phyloP scores from a whole-genome alignment of 2,888 invertebrate genomes.

The Netelia melanura region DNA sequence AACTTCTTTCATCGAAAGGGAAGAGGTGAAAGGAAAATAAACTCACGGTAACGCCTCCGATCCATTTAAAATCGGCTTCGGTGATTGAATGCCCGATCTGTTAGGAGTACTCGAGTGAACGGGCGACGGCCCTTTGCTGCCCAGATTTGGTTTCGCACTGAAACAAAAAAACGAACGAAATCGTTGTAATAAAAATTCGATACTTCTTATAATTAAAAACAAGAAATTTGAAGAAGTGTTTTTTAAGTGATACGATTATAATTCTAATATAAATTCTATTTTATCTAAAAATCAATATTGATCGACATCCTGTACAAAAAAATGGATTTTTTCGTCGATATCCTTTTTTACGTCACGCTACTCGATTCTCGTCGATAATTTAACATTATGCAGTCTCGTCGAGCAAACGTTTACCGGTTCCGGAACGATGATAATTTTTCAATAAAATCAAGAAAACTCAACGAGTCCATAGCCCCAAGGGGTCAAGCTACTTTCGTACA shows the following conservation, averaged over 20 bases:
- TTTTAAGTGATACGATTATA: no score
- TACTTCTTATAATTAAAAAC: not conserved
- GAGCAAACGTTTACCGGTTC: conserved; percentile 54
- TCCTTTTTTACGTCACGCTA: no score
- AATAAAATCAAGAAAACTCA: conserved; percentile 50
- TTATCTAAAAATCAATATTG: no score
- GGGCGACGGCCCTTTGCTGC: conserved; percentile 82
- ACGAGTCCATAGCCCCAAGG: conserved; percentile 44
- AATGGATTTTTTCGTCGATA: no score
- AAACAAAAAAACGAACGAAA: conserved; percentile 60
- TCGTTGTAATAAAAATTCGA: not conserved
- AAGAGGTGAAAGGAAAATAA: conserved; percentile 19
- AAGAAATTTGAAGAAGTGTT: no score
- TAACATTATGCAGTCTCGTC: not conserved
- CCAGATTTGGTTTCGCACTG: conserved; percentile 81
- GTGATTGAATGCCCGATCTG: conserved; percentile 83
- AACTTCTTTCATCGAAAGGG: not conserved
- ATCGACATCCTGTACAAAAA: no score
- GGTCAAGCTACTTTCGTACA: conserved; percentile 45
- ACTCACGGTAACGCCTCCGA: conserved; percentile 80
- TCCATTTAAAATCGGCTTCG: conserved; percentile 82
- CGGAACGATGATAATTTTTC: conserved; percentile 53
- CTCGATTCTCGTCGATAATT: not conserved
- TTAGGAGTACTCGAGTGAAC: conserved; percentile 81
- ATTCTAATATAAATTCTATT: no score